Evolutionary conservation across 2,797 vertebrate species (phyloP).

Genomic region (Pelobates cultripes): DNA sequence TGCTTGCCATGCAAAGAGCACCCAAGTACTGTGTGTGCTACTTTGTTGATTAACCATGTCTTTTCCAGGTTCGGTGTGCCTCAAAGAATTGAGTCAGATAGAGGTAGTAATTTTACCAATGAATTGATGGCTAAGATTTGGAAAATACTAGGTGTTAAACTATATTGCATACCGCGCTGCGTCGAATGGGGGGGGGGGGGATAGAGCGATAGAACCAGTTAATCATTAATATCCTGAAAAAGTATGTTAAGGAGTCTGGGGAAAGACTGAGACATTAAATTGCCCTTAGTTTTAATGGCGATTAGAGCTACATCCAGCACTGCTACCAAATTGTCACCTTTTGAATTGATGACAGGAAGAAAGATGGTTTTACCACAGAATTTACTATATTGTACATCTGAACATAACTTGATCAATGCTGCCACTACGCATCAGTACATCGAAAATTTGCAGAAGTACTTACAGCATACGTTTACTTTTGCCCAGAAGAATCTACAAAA

Average conservation of each 20-base stretch:
- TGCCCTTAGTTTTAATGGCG: not conserved
- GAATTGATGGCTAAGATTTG: conserved; percentile 20
- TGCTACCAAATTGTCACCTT: not conserved
- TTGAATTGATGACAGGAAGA: conserved; percentile 24
- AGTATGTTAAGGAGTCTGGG: conserved; percentile 22
- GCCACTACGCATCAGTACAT: conserved; percentile 2
- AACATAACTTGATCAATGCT: not conserved
- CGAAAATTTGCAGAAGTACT: not conserved
- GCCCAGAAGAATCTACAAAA: not conserved
- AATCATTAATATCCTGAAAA: conserved; percentile 33
- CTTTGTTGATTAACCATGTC: not conserved
- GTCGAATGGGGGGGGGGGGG: not conserved
- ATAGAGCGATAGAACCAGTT: conserved; percentile 39
- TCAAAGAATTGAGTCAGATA: conserved; percentile 32
- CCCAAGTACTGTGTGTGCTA: not conserved
- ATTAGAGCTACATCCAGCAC: not conserved
- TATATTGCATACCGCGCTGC: conserved; percentile 38
- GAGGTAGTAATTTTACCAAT: conserved; percentile 7
- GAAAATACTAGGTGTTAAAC: conserved; percentile 26
- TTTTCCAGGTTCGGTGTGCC: not conserved
- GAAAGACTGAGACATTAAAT: not conserved
- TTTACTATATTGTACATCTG: not conserved
- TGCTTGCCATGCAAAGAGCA: not conserved
- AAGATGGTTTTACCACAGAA: conserved; percentile 8
- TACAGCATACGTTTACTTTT: not conserved